Evolutionary conservation across 2,888 invertebrate species (phyloP).

Genomic region (Pterostichus madidus): DNA sequence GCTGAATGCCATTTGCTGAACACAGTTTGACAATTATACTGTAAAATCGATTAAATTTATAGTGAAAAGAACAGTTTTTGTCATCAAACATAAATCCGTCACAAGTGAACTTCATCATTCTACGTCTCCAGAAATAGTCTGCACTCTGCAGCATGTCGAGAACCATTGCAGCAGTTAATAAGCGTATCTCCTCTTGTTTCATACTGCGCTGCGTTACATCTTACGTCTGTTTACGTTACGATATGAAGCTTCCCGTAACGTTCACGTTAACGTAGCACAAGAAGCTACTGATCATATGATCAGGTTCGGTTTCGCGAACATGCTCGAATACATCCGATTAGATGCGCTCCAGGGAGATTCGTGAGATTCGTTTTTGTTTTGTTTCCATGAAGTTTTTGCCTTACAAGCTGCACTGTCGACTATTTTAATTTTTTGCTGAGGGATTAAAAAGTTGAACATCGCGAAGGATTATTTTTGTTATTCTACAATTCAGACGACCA

Average conservation of each 20-base stretch:
- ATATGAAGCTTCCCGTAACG: background rate
- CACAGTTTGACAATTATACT: too few relatives aligned
- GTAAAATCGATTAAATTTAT: too few relatives aligned
- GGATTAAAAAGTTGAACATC: conserved; percentile 44
- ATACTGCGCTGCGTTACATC: conserved; percentile 11
- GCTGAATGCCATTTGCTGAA: too few relatives aligned
- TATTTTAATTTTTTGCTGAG: conserved; percentile 4
- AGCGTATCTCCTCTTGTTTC: conserved; percentile 62
- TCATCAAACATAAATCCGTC: background rate
- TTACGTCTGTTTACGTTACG: background rate
- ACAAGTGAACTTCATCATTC: conserved; percentile 9
- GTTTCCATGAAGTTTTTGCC: background rate
- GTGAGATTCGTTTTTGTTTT: conserved; percentile 30
- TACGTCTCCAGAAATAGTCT: conserved; percentile 9
- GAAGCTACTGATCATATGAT: conserved; percentile 40
- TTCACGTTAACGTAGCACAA: conserved; percentile 3
- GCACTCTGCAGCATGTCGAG: conserved; percentile 5
- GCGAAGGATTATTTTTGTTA: background rate
- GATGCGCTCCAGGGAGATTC: conserved; percentile 35
- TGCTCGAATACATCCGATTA: conserved; percentile 46
- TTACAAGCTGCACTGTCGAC: background rate
- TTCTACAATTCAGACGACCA: too few relatives aligned
- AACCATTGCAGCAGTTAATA: conserved; percentile 62
- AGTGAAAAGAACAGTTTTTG: too few relatives aligned
- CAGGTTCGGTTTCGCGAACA: conserved; percentile 35